Percentiles rank a stretch among this genome's conserved stretches.
These are phyloP conservation scores for Prunella strophiata DNA, from an alignment of 2,797 vertebrate species.

Conservation along the genomic window DNA sequence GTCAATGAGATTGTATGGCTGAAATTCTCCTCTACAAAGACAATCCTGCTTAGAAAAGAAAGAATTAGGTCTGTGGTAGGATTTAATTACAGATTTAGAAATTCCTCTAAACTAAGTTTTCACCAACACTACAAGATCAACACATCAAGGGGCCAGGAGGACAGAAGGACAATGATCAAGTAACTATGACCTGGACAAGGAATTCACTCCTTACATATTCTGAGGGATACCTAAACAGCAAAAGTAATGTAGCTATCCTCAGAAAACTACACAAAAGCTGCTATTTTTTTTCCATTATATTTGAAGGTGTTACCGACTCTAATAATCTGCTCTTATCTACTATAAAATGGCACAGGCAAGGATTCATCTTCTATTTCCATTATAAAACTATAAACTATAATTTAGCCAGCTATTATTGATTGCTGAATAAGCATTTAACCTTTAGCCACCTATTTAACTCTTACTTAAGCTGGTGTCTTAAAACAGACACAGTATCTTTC, in stretches of 20 bases:
- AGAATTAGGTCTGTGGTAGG: neutral
- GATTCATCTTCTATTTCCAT: neutral
- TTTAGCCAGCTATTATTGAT: neutral
- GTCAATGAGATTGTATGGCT: neutral
- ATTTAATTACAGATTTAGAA: neutral
- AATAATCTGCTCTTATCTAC: neutral
- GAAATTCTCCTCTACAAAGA: neutral
- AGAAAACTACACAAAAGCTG: neutral
- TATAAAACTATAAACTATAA: neutral
- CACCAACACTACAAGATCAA: neutral
- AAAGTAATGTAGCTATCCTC: neutral
- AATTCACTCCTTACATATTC: neutral
- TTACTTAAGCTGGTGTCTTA: neutral
- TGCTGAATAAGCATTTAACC: constrained; percentile 46
- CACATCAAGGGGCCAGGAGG: neutral
- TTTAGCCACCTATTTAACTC: constrained; percentile 16
- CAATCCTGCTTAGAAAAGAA: neutral
- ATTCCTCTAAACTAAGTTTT: neutral
- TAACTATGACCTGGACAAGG: neutral
- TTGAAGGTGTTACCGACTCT: neutral
- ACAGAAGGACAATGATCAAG: neutral
- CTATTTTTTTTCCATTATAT: neutral
- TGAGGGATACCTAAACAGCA: neutral
- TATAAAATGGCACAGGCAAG: neutral
- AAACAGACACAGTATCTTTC: neutral